These are phyloP conservation scores for Holothuria glaberrima DNA, from an alignment of 35 echinoderm and acorn worm species.

Conservation along the genomic window DNA sequence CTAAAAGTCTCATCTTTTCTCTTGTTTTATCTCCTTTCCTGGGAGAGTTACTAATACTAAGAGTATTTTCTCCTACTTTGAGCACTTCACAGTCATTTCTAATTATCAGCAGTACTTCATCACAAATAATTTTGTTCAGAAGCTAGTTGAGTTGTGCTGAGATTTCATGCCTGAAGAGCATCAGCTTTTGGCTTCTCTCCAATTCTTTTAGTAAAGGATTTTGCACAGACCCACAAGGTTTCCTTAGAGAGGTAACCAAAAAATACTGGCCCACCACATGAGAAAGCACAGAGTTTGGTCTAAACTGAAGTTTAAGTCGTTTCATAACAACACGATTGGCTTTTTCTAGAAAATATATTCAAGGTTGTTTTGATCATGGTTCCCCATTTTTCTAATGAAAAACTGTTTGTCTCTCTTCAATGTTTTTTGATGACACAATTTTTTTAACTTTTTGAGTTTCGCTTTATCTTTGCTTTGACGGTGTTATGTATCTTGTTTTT, in stretches of 20 bases:
- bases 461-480: no score
- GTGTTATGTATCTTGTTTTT: no score
- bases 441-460: no score
- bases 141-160: neutral
- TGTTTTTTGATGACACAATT: neutral
- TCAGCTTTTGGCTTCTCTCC: neutral
- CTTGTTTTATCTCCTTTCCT: neutral
- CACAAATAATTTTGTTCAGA: neutral
- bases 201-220: constrained; percentile 4
- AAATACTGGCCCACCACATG: constrained; percentile 8
- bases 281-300: neutral
- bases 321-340: constrained; percentile 6
- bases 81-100: constrained; percentile 8
- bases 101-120: neutral
- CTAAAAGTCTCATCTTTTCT: constrained; percentile 22
- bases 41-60: constrained; percentile 5
- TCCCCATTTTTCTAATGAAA: constrained; percentile 37
- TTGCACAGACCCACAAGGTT: constrained; percentile 1
- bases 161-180: neutral
- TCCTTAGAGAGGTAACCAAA: neutral
- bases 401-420: constrained; percentile 18
- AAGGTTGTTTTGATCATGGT: constrained; percentile 42
- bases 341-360: neutral
- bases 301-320: neutral
- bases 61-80: constrained; percentile 19